phyloP scores from a whole-genome alignment of 2,888 invertebrate species.

The Plebejus argus region DNA sequence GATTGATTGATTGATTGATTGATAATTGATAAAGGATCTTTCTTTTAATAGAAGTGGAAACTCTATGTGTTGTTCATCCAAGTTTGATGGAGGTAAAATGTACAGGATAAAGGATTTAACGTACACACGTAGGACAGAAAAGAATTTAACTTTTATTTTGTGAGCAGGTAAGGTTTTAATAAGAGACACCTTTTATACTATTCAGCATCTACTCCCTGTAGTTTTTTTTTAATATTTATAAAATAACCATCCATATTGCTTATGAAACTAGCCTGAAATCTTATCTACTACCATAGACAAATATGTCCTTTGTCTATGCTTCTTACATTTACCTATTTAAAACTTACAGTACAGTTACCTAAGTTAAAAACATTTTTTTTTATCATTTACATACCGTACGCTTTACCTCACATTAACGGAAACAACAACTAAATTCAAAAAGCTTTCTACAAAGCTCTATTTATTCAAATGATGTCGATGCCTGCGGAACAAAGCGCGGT shows the following conservation, averaged over 20 bases:
- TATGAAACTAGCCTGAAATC: too few species aligned
- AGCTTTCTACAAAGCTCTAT: not conserved
- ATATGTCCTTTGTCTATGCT: too few species aligned
- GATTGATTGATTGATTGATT: too few species aligned
- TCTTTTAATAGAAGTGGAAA: not conserved
- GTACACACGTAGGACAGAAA: not conserved
- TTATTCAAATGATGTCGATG: slow-evolving; percentile 17
- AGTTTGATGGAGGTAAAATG: not conserved
- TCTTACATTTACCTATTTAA: too few species aligned
- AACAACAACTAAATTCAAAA: not conserved
- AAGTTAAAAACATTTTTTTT: too few species aligned
- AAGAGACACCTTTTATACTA: not conserved
- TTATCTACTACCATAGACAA: too few species aligned
- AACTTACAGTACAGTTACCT: too few species aligned
- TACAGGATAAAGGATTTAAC: too few species aligned
- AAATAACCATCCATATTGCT: too few species aligned
- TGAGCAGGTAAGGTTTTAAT: not conserved
- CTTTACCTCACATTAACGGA: not conserved
- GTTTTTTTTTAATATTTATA: too few species aligned
- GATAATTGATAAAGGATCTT: not conserved
- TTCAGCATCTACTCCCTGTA: not conserved
- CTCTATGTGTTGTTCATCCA: not conserved
- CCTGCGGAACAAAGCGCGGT: slow-evolving; percentile 16
- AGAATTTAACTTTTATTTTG: not conserved
- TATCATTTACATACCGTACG: too few species aligned